Conservation (phyloP, 2,888 invertebrate species). For the Philopedon plagiatum region DNA sequence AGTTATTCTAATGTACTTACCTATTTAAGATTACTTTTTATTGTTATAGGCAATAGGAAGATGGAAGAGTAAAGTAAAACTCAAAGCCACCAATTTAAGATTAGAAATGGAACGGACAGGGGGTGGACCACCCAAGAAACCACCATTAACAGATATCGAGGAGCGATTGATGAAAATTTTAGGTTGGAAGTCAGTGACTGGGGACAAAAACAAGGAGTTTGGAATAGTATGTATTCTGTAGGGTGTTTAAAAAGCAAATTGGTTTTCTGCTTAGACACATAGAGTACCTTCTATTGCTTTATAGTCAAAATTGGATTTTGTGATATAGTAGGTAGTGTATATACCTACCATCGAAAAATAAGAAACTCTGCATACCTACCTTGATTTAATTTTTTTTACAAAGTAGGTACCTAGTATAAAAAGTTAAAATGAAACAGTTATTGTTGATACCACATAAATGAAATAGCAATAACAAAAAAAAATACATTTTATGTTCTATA, state of each 20-base stretch:
- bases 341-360: background rate
- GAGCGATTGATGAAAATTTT: slow-evolving; percentile 19
- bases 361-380: background rate
- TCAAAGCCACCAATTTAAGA: slow-evolving; percentile 24
- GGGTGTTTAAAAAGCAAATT: slow-evolving; percentile 2
- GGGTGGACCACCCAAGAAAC: slow-evolving; percentile 6
- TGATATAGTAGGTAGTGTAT: background rate
- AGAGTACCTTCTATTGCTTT: slow-evolving; percentile 1
- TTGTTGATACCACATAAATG: background rate
- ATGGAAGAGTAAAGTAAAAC: slow-evolving; percentile 24
- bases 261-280: slow-evolving; percentile 1
- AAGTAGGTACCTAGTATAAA: background rate
- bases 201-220: slow-evolving; percentile 25
- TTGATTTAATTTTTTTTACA: background rate
- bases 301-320: background rate
- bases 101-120: slow-evolving; percentile 19
- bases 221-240: slow-evolving; percentile 18
- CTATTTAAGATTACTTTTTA: slow-evolving; percentile 14
- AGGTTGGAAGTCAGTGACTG: slow-evolving; percentile 30
- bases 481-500: background rate
- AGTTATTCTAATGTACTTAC: background rate
- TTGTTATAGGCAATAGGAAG: slow-evolving; percentile 22
- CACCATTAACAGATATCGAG: slow-evolving; percentile 24
- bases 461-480: background rate
- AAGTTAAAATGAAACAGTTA: background rate